phyloP scores from a whole-genome alignment of 2,888 invertebrate species.

The Hemicrepidius hirtus region DNA sequence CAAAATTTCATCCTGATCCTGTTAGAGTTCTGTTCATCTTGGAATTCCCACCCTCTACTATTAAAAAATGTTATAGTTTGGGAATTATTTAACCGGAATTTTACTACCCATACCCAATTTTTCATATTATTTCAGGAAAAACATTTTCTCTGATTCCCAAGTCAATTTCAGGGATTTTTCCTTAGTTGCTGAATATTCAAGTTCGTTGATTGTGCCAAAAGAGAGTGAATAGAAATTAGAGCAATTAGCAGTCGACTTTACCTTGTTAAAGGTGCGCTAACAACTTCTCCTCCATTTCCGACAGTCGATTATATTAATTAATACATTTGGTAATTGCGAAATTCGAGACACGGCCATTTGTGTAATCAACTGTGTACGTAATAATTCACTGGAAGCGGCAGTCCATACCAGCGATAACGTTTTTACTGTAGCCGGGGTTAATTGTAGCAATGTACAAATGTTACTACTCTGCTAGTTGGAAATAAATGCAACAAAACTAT shows the following conservation, averaged over 20 bases:
- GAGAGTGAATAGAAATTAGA: background rate
- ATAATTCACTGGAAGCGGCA: slow-evolving; percentile 63
- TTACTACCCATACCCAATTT: too few species aligned
- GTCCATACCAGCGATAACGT: slow-evolving; percentile 61
- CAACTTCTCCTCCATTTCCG: slow-evolving; percentile 38
- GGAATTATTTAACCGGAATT: too few species aligned
- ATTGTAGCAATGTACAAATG: slow-evolving; percentile 55
- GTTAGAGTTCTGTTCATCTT: too few species aligned
- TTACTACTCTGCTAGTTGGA: slow-evolving; percentile 31
- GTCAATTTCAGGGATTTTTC: too few species aligned
- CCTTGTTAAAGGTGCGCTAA: slow-evolving; percentile 19
- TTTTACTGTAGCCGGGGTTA: slow-evolving; percentile 63
- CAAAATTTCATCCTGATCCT: too few species aligned
- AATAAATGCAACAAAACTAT: slow-evolving; percentile 36
- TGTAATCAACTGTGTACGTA: slow-evolving; percentile 61
- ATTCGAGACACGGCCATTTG: slow-evolving; percentile 62
- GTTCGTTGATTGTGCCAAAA: background rate
- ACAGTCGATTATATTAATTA: slow-evolving; percentile 60
- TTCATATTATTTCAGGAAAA: too few species aligned
- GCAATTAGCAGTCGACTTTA: background rate
- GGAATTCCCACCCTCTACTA: too few species aligned
- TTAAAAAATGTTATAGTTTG: too few species aligned
- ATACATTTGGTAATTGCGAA: slow-evolving; percentile 62
- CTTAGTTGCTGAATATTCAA: background rate
- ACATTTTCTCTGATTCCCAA: too few species aligned